A percentile compares a stretch with the other conserved stretches of the same genome.
phyloP scores from a whole-genome alignment of 2,113 vertebrate genomes.

The Nycticorax nycticorax region DNA sequence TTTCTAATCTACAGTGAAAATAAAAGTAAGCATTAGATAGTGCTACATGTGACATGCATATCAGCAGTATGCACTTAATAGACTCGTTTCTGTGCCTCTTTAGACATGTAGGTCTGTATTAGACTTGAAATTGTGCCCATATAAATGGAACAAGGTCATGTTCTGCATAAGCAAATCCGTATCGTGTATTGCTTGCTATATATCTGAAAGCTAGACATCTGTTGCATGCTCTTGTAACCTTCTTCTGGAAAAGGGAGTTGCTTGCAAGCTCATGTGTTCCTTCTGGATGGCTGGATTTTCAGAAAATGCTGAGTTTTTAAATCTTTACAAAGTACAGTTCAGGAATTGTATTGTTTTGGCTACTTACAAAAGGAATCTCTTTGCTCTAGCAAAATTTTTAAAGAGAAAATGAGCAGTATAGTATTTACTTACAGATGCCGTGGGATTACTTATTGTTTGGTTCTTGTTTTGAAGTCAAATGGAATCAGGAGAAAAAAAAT shows the following conservation, averaged over 20 bases:
- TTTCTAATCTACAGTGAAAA: neutral
- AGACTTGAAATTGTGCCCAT: neutral
- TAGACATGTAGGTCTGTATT: neutral
- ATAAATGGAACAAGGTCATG: neutral
- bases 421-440: neutral
- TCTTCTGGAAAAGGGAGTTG: neutral
- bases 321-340: neutral
- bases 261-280: neutral
- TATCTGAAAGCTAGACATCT: neutral
- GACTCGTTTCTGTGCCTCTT: neutral
- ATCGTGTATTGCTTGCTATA: fast-evolving
- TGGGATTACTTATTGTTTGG: neutral
- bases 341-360: neutral
- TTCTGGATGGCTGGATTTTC: neutral
- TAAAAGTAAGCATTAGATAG: neutral
- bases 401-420: neutral
- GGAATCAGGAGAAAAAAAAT: neutral
- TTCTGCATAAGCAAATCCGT: neutral
- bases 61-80: neutral
- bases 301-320: neutral
- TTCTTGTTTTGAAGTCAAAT: neutral
- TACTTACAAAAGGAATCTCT: slow-evolving; percentile 1
- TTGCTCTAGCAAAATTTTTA: neutral
- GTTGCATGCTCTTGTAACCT: neutral
- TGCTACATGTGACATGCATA: neutral